Evolutionary conservation across 2,113 vertebrate species (phyloP).

Genomic region (Callaeas wilsoni): DNA sequence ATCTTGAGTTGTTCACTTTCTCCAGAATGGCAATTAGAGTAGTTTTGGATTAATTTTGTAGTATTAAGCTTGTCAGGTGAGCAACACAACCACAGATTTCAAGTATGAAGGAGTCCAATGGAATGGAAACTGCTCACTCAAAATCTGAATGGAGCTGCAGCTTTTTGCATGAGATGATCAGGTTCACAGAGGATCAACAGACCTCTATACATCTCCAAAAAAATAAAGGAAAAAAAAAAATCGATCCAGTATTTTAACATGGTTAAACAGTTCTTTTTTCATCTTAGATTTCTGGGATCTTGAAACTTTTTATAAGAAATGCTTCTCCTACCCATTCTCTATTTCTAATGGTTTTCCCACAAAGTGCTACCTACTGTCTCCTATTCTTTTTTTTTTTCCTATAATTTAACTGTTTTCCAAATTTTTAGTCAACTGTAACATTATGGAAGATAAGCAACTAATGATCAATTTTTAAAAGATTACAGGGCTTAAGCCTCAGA

Average conservation of each 20-base stretch:
- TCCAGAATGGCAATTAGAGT: neutral
- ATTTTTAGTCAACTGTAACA: slow-evolving; percentile 40
- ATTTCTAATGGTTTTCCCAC: neutral
- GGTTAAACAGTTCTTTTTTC: neutral
- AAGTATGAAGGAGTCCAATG: neutral
- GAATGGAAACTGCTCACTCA: neutral
- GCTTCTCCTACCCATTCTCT: neutral
- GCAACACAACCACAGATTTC: neutral
- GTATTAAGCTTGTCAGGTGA: neutral
- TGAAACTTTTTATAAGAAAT: neutral
- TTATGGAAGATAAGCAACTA: slow-evolving; percentile 43
- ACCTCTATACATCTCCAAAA: neutral
- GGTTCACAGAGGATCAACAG: neutral
- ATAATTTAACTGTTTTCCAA: slow-evolving; percentile 36
- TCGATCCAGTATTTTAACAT: neutral
- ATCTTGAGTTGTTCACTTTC: neutral
- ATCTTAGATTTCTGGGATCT: neutral
- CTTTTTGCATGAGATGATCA: neutral
- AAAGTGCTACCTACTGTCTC: neutral
- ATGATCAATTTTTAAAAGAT: slow-evolving; percentile 64
- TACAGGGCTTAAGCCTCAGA: slow-evolving; percentile 43
- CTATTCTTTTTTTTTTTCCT: neutral
- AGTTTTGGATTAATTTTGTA: neutral
- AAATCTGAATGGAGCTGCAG: neutral
- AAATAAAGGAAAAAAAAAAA: neutral